Evolutionary conservation across 2,113 vertebrate genomes (phyloP).

Genomic region (Laticauda colubrina): DNA sequence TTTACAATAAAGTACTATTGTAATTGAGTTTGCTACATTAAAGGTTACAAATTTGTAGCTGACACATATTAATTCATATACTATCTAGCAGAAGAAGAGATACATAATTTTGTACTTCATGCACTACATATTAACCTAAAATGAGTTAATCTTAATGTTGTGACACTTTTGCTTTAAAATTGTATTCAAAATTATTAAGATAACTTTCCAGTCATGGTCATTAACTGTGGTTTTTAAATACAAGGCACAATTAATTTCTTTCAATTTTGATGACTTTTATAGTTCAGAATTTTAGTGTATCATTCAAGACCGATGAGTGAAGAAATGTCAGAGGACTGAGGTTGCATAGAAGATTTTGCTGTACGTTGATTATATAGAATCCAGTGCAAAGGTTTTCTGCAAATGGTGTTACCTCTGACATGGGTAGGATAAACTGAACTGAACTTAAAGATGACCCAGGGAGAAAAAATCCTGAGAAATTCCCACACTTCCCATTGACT

Average conservation of each 20-base stretch:
- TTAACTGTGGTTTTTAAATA: not conserved
- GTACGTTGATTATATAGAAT: not conserved
- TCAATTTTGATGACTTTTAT: not conserved
- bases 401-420: not conserved
- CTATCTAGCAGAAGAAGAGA: not conserved
- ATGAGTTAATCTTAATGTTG: slow-evolving; percentile 19
- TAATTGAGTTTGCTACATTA: not conserved
- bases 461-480: not conserved
- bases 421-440: not conserved
- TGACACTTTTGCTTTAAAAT: not conserved
- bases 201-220: not conserved
- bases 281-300: too few species aligned
- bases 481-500: slow-evolving; percentile 1
- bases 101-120: not conserved
- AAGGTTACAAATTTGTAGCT: slow-evolving; percentile 14
- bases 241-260: not conserved
- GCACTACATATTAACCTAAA: slow-evolving; percentile 6
- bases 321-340: not conserved
- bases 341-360: not conserved
- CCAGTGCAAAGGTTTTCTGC: not conserved
- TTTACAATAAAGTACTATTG: not conserved
- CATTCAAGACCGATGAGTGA: not conserved
- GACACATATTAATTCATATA: slow-evolving; percentile 2
- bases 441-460: not conserved
- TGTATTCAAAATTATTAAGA: not conserved